Evolutionary conservation across 1,140 invertebrate genomes (phyloP).

Genomic region (Tetragonula clypearis): DNA sequence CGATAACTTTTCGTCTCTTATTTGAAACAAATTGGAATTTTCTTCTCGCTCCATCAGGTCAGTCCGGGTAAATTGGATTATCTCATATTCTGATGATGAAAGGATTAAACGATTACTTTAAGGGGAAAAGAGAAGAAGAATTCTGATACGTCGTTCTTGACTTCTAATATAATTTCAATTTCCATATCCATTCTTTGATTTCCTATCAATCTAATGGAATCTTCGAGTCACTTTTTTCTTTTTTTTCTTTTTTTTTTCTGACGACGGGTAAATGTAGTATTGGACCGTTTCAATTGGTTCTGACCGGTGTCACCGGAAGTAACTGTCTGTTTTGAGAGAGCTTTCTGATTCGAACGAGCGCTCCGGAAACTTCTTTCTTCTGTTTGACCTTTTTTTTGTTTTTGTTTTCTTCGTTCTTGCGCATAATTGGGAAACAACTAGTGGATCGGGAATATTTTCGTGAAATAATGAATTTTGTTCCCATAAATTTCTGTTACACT

Average conservation of each 20-base stretch:
- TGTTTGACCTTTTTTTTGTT: no score
- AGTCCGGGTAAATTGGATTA: neutral
- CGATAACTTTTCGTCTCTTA: accelerated
- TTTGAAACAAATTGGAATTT: neutral
- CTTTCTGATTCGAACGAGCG: neutral
- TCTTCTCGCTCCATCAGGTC: neutral
- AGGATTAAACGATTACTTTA: conserved; percentile 15
- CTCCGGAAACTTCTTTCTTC: no score
- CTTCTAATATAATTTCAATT: neutral
- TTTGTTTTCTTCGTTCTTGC: no score
- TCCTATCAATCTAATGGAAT: neutral
- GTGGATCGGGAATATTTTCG: no score
- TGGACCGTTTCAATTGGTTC: neutral
- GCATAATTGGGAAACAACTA: no score
- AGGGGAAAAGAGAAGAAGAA: neutral
- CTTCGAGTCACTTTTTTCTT: neutral
- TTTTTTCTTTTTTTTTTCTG: neutral
- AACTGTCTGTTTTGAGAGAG: neutral
- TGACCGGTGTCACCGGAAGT: conserved; percentile 3
- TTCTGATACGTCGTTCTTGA: neutral
- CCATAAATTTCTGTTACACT: no score
- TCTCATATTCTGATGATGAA: neutral
- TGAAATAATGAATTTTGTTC: no score
- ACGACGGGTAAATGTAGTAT: neutral
- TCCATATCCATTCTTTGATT: neutral